Conservation (phyloP, 2,888 invertebrate species). For the Thymelicus sylvestris region DNA sequence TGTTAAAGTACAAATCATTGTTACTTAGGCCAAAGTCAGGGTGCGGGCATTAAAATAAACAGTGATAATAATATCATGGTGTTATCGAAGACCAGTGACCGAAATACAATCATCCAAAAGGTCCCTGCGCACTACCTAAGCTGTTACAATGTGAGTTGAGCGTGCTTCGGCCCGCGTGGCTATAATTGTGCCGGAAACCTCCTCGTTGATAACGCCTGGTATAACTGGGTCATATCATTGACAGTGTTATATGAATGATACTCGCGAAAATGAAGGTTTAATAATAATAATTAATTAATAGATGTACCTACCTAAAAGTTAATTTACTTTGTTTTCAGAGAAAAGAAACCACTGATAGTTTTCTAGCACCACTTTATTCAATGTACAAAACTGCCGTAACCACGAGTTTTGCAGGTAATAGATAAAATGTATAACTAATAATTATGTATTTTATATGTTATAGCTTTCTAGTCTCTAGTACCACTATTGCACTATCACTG, state of each 20-base stretch:
- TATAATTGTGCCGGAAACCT: conserved; percentile 51
- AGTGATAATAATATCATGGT: neutral
- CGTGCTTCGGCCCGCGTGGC: conserved; percentile 2
- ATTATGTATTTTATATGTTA: too few relatives aligned
- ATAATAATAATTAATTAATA: conserved; percentile 10
- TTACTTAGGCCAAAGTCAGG: conserved; percentile 2
- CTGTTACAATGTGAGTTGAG: neutral
- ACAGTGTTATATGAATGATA: conserved; percentile 62
- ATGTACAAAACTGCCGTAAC: conserved; percentile 69
- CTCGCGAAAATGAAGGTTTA: conserved; percentile 24
- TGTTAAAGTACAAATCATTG: neutral
- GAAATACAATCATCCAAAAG: neutral
- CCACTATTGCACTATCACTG: too few relatives aligned
- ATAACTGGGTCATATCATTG: conserved; percentile 72
- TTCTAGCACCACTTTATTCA: conserved; percentile 63
- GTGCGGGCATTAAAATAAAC: neutral
- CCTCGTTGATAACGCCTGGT: conserved; percentile 66
- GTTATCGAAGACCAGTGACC: conserved; percentile 3
- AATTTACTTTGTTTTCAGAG: conserved; percentile 54
- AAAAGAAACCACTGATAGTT: conserved; percentile 66
- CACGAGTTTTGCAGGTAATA: conserved; percentile 69
- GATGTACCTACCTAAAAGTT: neutral
- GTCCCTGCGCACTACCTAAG: conserved; percentile 3
- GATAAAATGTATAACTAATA: neutral
- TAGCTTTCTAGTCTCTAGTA: too few relatives aligned